These are phyloP conservation scores for Sipha maydis DNA, from an alignment of 2,888 invertebrate species.

Conservation along the genomic window DNA sequence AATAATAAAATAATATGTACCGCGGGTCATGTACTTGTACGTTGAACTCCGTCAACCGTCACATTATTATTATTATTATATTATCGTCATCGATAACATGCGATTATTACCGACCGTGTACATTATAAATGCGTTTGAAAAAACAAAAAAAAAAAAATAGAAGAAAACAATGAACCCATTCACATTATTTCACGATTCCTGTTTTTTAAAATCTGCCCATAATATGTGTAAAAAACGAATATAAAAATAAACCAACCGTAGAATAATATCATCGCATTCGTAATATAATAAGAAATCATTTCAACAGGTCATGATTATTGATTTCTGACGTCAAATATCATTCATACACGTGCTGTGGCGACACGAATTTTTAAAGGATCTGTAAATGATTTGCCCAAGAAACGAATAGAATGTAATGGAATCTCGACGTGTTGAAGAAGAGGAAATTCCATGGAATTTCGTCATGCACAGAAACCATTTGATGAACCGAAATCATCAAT, in stretches of 20 bases:
- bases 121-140: background rate
- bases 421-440: too few relatives aligned
- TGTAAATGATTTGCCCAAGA: too few relatives aligned
- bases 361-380: too few relatives aligned
- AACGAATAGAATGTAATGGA: too few relatives aligned
- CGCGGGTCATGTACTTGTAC: background rate
- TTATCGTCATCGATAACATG: background rate
- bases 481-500: too few relatives aligned
- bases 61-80: background rate
- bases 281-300: background rate
- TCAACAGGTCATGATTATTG: background rate
- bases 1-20: background rate
- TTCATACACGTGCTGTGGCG: background rate
- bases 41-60: constrained; percentile 24
- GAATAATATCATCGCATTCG: background rate
- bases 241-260: background rate
- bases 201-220: background rate
- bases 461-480: too few relatives aligned
- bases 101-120: background rate
- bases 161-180: background rate
- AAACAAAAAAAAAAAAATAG: background rate
- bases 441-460: too few relatives aligned
- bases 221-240: background rate
- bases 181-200: background rate
- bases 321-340: background rate